Evolutionary conservation across 2,113 vertebrate species (phyloP).

Genomic region (Cyprinodon variegatus): DNA sequence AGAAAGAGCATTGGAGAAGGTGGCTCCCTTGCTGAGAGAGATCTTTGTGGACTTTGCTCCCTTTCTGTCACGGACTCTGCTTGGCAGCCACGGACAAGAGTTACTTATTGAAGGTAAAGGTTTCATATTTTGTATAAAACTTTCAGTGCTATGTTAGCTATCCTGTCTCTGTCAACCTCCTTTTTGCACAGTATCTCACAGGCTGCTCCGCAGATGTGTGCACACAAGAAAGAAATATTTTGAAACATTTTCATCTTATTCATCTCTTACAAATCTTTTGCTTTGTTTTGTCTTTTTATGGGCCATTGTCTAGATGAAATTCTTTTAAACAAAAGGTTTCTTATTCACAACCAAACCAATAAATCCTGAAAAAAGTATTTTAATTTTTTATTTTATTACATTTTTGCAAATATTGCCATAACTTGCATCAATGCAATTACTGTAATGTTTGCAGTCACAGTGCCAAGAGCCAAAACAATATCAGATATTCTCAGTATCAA

Average conservation of each 20-base stretch:
- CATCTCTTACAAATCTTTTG: conserved; percentile 11
- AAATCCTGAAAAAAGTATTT: conserved; percentile 24
- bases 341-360: conserved; percentile 30
- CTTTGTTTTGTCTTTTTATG: conserved; percentile 29
- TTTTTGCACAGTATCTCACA: conserved; percentile 2
- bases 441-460: not conserved
- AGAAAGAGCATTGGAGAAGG: conserved; percentile 96
- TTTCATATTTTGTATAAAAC: conserved; percentile 32
- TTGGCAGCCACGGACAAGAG: conserved; percentile 98
- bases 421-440: not conserved
- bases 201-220: conserved; percentile 36
- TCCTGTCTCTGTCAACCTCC: conserved; percentile 1
- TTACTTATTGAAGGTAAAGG: conserved; percentile 96
- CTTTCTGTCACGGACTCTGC: conserved; percentile 93
- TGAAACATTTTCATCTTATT: conserved; percentile 39
- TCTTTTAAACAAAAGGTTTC: conserved; percentile 22
- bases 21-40: conserved; percentile 94
- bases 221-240: conserved; percentile 25
- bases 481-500: not conserved
- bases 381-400: conserved; percentile 8
- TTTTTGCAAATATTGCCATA: not conserved
- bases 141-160: conserved; percentile 9
- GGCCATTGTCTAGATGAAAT: conserved; percentile 25
- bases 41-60: conserved; percentile 99
- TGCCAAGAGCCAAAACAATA: not conserved